Evolutionary conservation across 2,888 invertebrate species (phyloP).

Genomic region (Cryptocephalus moraei): DNA sequence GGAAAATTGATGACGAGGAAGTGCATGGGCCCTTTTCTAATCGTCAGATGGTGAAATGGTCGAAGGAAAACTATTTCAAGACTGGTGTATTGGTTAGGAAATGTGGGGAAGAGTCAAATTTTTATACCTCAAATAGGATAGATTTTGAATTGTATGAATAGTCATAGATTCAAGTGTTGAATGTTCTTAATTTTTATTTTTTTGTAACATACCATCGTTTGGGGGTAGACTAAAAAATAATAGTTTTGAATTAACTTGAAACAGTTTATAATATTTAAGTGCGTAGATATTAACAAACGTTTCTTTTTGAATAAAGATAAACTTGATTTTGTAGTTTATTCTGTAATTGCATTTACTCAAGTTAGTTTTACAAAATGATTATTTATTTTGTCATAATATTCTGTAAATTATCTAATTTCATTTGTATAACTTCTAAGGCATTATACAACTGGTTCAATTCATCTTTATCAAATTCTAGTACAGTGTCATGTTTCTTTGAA

Average conservation of each 20-base stretch:
- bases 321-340: too few species aligned
- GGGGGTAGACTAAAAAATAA: too few species aligned
- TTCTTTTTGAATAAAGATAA: too few species aligned
- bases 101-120: slow-evolving; percentile 57
- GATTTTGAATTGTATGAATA: slow-evolving; percentile 89
- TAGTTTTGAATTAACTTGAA: too few species aligned
- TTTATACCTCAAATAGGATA: slow-evolving; percentile 80
- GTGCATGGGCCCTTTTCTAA: slow-evolving; percentile 78
- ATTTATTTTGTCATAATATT: not conserved
- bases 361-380: too few species aligned
- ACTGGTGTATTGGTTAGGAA: slow-evolving; percentile 79
- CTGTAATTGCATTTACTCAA: too few species aligned
- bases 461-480: slow-evolving; percentile 43
- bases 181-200: too few species aligned
- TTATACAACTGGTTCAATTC: slow-evolving; percentile 43
- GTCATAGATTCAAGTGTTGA: too few species aligned
- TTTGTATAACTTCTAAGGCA: slow-evolving; percentile 44
- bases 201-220: too few species aligned
- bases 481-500: slow-evolving; percentile 35
- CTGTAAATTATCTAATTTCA: slow-evolving; percentile 27
- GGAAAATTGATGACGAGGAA: slow-evolving; percentile 62
- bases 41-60: slow-evolving; percentile 85
- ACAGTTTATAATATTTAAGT: too few species aligned
- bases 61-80: slow-evolving; percentile 75
- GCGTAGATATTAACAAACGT: too few species aligned